Percentiles rank a stretch among this genome's conserved stretches.
Evolutionary conservation across 2,888 invertebrate genomes (phyloP).

Genomic region (Brachyopa scutellaris): DNA sequence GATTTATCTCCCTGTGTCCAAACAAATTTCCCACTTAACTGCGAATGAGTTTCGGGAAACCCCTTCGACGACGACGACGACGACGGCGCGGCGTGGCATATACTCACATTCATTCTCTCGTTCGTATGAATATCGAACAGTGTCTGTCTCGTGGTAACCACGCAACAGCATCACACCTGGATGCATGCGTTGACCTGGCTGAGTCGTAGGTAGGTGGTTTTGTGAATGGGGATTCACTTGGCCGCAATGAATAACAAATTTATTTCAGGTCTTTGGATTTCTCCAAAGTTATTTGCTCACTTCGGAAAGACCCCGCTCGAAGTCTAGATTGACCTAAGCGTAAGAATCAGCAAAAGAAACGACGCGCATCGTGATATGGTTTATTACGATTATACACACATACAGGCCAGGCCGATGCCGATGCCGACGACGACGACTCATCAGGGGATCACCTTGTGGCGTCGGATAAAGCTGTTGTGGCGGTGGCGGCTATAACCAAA

Average conservation of each 20-base stretch:
- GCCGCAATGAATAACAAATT: no score
- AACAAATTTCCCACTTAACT: conserved; percentile 16
- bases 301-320: conserved; percentile 55
- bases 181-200: conserved; percentile 31
- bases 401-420: no score
- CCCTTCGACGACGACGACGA: conserved; percentile 13
- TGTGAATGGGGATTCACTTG: conserved; percentile 49
- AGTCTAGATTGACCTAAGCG: conserved; percentile 25
- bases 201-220: conserved; percentile 12
- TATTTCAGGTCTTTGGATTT: conserved; percentile 23
- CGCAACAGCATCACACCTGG: conserved; percentile 21
- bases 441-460: conserved; percentile 64
- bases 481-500: conserved; percentile 9
- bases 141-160: neutral
- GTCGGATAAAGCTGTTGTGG: conserved; percentile 24
- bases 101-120: neutral
- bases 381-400: no score
- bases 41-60: conserved; percentile 52
- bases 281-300: conserved; percentile 38
- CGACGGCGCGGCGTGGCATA: neutral
- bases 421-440: conserved; percentile 54
- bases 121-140: conserved; percentile 19
- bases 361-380: no score
- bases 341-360: conserved; percentile 36
- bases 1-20: conserved; percentile 32